phyloP scores from a whole-genome alignment of 2,113 vertebrate genomes.

The Megaceryle torquata region DNA sequence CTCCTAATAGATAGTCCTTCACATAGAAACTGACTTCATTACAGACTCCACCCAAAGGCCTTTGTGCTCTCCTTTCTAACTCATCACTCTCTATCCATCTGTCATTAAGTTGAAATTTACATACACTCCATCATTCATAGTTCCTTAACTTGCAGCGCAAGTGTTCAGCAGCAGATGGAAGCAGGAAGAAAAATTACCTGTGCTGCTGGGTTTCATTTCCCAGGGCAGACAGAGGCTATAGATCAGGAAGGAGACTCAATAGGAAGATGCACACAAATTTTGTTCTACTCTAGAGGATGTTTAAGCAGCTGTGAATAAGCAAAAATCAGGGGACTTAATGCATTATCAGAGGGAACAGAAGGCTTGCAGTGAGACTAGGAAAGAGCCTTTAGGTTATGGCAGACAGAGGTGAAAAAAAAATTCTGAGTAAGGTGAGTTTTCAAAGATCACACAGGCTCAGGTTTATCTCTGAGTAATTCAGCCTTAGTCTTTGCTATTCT shows the following conservation, averaged over 20 bases:
- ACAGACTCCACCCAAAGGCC: not conserved
- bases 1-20: not conserved
- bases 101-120: slow-evolving; percentile 22
- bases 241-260: not conserved
- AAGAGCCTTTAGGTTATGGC: not conserved
- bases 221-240: not conserved
- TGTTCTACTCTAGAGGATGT: not conserved
- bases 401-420: not conserved
- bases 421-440: not conserved
- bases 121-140: not conserved
- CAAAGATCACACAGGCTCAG: not conserved
- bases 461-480: not conserved
- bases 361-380: not conserved
- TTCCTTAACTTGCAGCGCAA: slow-evolving; percentile 31
- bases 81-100: not conserved
- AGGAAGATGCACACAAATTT: not conserved
- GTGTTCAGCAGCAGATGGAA: slow-evolving; percentile 35
- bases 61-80: not conserved
- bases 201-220: slow-evolving; percentile 11
- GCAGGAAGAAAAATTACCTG: slow-evolving; percentile 29
- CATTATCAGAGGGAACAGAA: not conserved
- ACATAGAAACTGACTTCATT: not conserved
- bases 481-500: not conserved
- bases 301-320: not conserved
- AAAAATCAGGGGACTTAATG: not conserved